Conservation (phyloP, 2,797 vertebrate species). For the Xenopus petersii region DNA sequence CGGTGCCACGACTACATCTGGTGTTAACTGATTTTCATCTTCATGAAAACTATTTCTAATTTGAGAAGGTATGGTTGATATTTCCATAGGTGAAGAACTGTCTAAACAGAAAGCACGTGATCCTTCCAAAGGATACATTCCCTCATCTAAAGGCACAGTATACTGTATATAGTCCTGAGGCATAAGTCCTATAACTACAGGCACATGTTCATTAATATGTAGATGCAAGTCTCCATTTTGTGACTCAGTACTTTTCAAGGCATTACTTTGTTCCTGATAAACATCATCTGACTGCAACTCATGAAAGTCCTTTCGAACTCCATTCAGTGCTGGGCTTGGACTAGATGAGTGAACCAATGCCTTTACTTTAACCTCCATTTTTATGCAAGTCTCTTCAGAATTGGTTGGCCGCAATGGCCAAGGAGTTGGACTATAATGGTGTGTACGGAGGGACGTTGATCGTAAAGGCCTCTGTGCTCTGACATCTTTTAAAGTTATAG, state of each 20-base stretch:
- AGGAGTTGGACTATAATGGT: constrained; percentile 95
- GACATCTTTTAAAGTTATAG: constrained; percentile 87
- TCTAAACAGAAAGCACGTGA: constrained; percentile 88
- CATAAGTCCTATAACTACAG: constrained; percentile 92
- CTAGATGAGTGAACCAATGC: constrained; percentile 91
- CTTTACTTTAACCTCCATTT: constrained; percentile 95
- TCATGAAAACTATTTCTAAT: constrained; percentile 73
- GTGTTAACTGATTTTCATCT: constrained; percentile 77
- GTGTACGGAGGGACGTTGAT: constrained; percentile 86
- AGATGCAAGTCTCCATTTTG: constrained; percentile 85
- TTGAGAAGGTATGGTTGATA: constrained; percentile 74
- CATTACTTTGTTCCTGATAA: constrained; percentile 78
- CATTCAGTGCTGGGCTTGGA: constrained; percentile 87
- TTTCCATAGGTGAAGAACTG: constrained; percentile 90
- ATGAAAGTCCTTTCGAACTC: constrained; percentile 88
- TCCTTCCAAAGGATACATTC: constrained; percentile 90
- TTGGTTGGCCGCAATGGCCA: constrained; percentile 89
- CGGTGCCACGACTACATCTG: constrained; percentile 75
- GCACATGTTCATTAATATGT: constrained; percentile 91
- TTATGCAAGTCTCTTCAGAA: constrained; percentile 91
- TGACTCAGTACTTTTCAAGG: constrained; percentile 77
- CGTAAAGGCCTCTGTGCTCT: constrained; percentile 88
- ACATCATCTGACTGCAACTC: constrained; percentile 84
- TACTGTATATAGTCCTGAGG: constrained; percentile 99
- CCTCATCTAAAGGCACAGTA: constrained; percentile 99